A percentile compares a stretch with the other conserved stretches of the same genome.
Evolutionary conservation across 2,888 invertebrate genomes (phyloP).

Genomic region (Spisula solida): DNA sequence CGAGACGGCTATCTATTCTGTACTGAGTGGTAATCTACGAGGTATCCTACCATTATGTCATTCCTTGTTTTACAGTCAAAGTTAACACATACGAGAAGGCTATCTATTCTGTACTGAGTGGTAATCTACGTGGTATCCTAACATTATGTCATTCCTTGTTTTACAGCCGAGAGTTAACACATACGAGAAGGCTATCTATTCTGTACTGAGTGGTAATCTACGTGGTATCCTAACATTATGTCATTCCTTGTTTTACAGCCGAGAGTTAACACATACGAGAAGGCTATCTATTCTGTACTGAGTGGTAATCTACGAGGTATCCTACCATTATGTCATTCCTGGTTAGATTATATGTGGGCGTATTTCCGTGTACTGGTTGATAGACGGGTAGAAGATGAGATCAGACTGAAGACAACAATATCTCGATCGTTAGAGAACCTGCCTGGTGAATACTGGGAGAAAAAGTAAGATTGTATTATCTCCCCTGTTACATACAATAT

Average conservation of each 20-base stretch:
- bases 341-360: conserved; percentile 97
- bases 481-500: conserved; percentile 80
- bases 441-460: conserved; percentile 83
- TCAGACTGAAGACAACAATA: conserved; percentile 90
- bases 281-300: conserved; percentile 92
- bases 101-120: conserved; percentile 93
- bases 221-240: too few species aligned
- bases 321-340: conserved; percentile 92
- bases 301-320: conserved; percentile 94
- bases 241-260: conserved; percentile 75
- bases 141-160: too few species aligned
- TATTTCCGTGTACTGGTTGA: conserved; percentile 93
- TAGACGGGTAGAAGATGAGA: conserved; percentile 92
- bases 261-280: conserved; percentile 85
- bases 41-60: conserved; percentile 75
- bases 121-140: conserved; percentile 93
- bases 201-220: conserved; percentile 94
- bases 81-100: conserved; percentile 89
- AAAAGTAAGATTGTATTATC: conserved; percentile 74
- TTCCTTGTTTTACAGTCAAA: conserved; percentile 74
- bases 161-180: conserved; percentile 80
- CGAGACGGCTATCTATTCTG: conserved; percentile 91
- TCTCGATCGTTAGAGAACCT: conserved; percentile 80
- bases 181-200: conserved; percentile 91
- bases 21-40: conserved; percentile 92